Evolutionary conservation across 1,140 invertebrate genomes (phyloP).

Genomic region (Camponotus vicinus): DNA sequence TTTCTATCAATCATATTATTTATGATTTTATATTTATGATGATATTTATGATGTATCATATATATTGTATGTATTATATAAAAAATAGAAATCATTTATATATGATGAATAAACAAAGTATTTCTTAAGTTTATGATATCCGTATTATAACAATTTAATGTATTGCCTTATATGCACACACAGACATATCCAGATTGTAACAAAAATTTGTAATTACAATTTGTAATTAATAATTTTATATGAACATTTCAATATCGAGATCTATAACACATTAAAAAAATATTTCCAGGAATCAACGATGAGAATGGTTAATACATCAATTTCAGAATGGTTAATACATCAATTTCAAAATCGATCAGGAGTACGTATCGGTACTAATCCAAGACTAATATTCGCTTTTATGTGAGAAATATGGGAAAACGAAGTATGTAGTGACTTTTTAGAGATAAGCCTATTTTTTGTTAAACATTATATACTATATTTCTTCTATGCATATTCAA

Average conservation of each 20-base stretch:
- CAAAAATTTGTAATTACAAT: no score
- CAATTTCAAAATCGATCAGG: slow-evolving; percentile 87
- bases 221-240: no score
- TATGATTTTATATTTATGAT: no score
- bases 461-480: slow-evolving; percentile 14
- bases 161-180: neutral
- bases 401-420: slow-evolving; percentile 88
- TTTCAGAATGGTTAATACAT: slow-evolving; percentile 89
- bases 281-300: slow-evolving; percentile 84
- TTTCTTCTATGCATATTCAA: no score
- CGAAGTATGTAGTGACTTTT: slow-evolving; percentile 84
- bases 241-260: neutral
- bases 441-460: neutral
- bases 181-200: no score
- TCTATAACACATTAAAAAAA: neutral
- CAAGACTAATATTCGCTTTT: slow-evolving; percentile 89
- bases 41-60: no score
- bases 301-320: slow-evolving; percentile 89
- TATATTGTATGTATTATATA: no score
- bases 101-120: no score
- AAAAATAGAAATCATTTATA: no score
- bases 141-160: no score
- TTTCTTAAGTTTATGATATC: no score
- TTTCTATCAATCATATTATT: no score
- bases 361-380: slow-evolving; percentile 93